Percentiles rank a stretch among this genome's conserved stretches.
Conservation (phyloP, 1,140 invertebrate species). For the Temnothorax longispinosus region DNA sequence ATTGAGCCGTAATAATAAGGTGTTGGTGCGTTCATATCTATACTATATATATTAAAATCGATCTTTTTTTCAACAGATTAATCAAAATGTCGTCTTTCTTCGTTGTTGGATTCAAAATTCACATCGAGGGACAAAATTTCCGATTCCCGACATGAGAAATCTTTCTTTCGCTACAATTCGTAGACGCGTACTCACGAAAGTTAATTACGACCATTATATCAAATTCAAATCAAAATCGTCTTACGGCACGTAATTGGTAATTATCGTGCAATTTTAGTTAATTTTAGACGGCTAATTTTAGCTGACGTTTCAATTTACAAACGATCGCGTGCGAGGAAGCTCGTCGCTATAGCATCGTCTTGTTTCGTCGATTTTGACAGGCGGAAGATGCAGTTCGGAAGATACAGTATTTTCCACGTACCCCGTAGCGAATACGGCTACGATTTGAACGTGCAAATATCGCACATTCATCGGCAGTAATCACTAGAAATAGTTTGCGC, state of each 20-base stretch:
- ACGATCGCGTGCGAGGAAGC: constrained; percentile 20
- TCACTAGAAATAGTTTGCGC: not conserved
- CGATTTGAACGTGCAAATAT: constrained; percentile 8
- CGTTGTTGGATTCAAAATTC: not conserved
- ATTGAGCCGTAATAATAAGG: too few relatives aligned
- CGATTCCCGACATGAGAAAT: not conserved
- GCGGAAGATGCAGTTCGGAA: constrained; percentile 9
- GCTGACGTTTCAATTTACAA: constrained; percentile 19
- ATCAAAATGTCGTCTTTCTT: too few relatives aligned
- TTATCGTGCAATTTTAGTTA: not conserved
- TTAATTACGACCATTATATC: not conserved
- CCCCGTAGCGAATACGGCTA: not conserved
- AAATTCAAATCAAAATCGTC: not conserved
- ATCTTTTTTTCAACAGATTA: too few relatives aligned
- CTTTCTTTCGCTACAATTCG: not conserved
- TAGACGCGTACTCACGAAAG: not conserved
- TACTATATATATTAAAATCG: too few relatives aligned
- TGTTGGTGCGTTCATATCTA: too few relatives aligned
- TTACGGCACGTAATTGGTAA: not conserved
- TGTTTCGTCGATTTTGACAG: constrained; percentile 47
- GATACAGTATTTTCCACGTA: not conserved
- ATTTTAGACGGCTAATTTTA: not conserved
- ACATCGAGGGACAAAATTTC: not conserved
- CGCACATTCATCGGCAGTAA: constrained; percentile 42
- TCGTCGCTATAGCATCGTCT: constrained; percentile 31